A percentile compares a stretch with the other conserved stretches of the same genome.
Evolutionary conservation across 2,888 invertebrate species (phyloP).

Genomic region (Thyatira batis): DNA sequence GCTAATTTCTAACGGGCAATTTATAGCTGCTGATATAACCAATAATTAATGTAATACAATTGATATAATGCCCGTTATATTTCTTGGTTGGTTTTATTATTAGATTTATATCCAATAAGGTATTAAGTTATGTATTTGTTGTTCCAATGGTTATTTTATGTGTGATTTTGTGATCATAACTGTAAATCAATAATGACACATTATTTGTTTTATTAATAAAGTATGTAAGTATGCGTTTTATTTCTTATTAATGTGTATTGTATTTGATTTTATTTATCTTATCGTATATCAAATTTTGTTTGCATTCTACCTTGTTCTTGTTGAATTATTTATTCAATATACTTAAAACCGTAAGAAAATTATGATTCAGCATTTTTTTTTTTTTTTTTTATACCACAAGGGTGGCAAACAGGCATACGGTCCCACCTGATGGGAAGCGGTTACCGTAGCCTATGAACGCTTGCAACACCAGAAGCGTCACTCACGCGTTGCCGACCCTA

Average conservation of each 20-base stretch:
- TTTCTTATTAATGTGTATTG: background rate
- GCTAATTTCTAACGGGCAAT: background rate
- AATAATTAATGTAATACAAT: constrained; percentile 3
- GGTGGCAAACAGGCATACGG: too few relatives aligned
- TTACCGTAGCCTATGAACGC: too few relatives aligned
- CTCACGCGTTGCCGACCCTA: too few relatives aligned
- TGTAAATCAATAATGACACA: background rate
- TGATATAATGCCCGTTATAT: constrained; percentile 3
- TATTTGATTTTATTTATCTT: background rate
- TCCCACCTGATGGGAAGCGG: too few relatives aligned
- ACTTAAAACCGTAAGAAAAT: too few relatives aligned
- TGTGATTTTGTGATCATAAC: background rate
- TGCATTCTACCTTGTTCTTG: background rate
- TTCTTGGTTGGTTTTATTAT: constrained; percentile 2
- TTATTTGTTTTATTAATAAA: background rate
- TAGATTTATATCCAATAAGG: constrained; percentile 1
- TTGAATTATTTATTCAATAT: background rate
- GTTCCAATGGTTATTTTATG: background rate
- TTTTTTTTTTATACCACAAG: too few relatives aligned
- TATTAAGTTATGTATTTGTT: background rate
- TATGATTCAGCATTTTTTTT: too few relatives aligned
- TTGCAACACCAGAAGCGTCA: too few relatives aligned
- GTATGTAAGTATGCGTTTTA: background rate
- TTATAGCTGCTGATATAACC: background rate
- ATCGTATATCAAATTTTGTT: background rate